A percentile compares a stretch with the other conserved stretches of the same genome.
Conservation (phyloP, 2,113 vertebrate species). For the Chionodraco myersi region DNA sequence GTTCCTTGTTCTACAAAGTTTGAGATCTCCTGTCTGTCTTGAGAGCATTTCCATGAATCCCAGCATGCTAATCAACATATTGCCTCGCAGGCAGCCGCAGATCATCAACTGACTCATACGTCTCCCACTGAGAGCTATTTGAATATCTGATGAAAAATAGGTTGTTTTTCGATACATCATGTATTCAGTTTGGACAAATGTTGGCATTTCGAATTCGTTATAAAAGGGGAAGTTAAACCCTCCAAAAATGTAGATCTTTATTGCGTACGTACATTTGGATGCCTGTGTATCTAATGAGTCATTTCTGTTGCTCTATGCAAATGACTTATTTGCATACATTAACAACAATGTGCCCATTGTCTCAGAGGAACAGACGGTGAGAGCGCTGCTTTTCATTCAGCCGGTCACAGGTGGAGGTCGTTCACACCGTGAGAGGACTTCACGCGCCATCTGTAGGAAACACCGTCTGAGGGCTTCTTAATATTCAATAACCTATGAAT, state of each 20-base stretch:
- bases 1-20: slow-evolving; percentile 8
- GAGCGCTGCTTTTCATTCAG: slow-evolving; percentile 7
- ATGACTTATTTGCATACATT: slow-evolving; percentile 49
- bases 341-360: slow-evolving; percentile 43
- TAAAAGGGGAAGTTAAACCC: not conserved
- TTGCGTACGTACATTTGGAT: not conserved
- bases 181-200: not conserved
- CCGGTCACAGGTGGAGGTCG: slow-evolving; percentile 33
- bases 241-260: not conserved
- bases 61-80: slow-evolving; percentile 45
- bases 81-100: slow-evolving; percentile 37
- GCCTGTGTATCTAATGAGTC: slow-evolving; percentile 1
- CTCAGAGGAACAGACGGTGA: slow-evolving; percentile 23
- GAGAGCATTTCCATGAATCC: slow-evolving; percentile 28
- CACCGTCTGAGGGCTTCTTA: no score
- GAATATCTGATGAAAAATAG: slow-evolving; percentile 24
- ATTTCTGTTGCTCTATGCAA: slow-evolving; percentile 24
- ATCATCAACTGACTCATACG: slow-evolving; percentile 51
- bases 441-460: no score
- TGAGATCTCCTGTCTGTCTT: not conserved
- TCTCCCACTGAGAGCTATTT: slow-evolving; percentile 50
- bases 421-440: not conserved
- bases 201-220: not conserved
- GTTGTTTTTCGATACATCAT: not conserved
- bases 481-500: no score